A percentile compares a stretch with the other conserved stretches of the same genome.
Conservation (phyloP, 2,113 vertebrate species). For the Nyctibius bracteatus region DNA sequence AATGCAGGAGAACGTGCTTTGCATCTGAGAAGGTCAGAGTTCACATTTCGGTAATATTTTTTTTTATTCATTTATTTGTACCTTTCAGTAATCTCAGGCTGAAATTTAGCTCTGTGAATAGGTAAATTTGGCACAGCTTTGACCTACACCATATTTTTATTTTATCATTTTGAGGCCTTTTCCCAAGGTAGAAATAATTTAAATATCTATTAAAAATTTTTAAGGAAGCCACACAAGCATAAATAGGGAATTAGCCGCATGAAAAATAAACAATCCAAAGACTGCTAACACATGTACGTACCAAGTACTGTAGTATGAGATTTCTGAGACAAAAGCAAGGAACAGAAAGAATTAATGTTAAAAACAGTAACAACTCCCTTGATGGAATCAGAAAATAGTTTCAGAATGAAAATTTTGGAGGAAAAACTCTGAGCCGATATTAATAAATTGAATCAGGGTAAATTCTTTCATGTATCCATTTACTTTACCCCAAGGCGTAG, state of each 20-base stretch:
- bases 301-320: not conserved
- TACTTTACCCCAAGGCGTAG: not conserved
- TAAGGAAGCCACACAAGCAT: not conserved
- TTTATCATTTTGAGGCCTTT: not conserved
- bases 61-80: not conserved
- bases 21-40: not conserved
- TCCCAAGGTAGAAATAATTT: not conserved
- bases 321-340: not conserved
- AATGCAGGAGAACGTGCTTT: not conserved
- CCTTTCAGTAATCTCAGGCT: not conserved
- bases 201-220: not conserved
- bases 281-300: accelerated
- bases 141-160: not conserved
- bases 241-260: not conserved
- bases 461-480: not conserved
- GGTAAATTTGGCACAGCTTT: not conserved
- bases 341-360: not conserved
- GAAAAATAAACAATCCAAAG: not conserved
- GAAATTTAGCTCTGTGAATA: not conserved
- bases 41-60: not conserved
- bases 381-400: not conserved
- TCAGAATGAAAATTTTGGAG: not conserved
- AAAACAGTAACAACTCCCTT: not conserved
- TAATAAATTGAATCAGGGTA: not conserved
- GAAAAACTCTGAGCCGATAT: not conserved